Percentiles rank a stretch among this genome's conserved stretches.
Evolutionary conservation across 2,888 invertebrate genomes (phyloP).

Genomic region (Drosophila vallismaia): DNA sequence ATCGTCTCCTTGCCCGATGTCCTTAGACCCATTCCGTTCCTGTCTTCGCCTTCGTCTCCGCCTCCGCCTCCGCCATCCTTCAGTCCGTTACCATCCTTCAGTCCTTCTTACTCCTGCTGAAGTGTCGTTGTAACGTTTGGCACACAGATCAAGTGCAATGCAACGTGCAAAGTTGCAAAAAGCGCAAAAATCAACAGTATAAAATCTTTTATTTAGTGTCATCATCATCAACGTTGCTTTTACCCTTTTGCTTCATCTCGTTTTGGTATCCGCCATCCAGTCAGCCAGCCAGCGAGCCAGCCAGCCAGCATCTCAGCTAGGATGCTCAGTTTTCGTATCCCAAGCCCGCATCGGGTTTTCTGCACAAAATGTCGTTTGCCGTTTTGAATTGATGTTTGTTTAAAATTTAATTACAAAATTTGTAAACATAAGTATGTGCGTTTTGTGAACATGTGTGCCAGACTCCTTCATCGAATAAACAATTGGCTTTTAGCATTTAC

Average conservation of each 20-base stretch:
- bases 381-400: constrained; percentile 58
- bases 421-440: constrained; percentile 27
- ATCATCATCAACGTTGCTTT: constrained; percentile 63
- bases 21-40: constrained; percentile 5
- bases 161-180: constrained; percentile 78
- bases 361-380: constrained; percentile 54
- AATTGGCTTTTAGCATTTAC: not conserved
- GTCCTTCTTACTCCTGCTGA: constrained; percentile 46
- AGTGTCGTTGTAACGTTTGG: constrained; percentile 78
- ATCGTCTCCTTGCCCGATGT: constrained; percentile 9
- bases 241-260: constrained; percentile 19
- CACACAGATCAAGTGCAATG: constrained; percentile 80
- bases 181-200: constrained; percentile 79
- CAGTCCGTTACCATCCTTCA: constrained; percentile 16
- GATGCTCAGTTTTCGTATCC: constrained; percentile 52
- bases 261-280: constrained; percentile 1
- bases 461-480: constrained; percentile 2
- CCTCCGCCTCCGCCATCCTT: constrained; percentile 4
- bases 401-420: constrained; percentile 76
- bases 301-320: constrained; percentile 8
- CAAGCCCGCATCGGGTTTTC: constrained; percentile 58
- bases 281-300: constrained; percentile 2
- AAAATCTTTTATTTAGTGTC: constrained; percentile 80
- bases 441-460: constrained; percentile 7
- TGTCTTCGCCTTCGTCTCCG: constrained; percentile 10